These are phyloP conservation scores for Proterorhinus semilunaris DNA, from an alignment of 2,113 vertebrate genomes.

Conservation along the genomic window DNA sequence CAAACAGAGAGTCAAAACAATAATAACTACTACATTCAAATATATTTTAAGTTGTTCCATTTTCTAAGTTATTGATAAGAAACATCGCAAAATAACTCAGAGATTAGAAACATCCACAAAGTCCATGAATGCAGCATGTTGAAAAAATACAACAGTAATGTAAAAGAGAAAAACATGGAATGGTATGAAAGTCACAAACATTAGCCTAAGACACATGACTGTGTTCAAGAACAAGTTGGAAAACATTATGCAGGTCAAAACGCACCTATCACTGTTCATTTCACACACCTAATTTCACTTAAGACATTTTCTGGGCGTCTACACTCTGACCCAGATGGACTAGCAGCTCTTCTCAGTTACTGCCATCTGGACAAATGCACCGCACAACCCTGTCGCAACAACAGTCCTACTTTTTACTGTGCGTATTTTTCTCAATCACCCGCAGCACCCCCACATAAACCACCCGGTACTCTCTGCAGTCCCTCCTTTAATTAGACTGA, in stretches of 20 bases:
- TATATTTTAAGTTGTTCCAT: too few relatives aligned
- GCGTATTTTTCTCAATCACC: constrained; percentile 58
- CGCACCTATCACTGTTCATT: constrained; percentile 18
- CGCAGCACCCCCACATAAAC: constrained; percentile 6
- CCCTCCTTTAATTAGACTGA: constrained; percentile 63
- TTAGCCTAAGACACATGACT: constrained; percentile 31
- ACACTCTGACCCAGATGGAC: constrained; percentile 43
- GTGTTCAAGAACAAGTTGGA: constrained; percentile 22
- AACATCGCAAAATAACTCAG: too few relatives aligned
- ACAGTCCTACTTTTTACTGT: constrained; percentile 45
- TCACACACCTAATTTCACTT: constrained; percentile 32
- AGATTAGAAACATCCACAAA: not conserved
- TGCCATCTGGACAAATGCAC: constrained; percentile 40
- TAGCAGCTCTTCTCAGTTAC: constrained; percentile 8
- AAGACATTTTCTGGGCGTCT: constrained; percentile 28
- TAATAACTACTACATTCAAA: too few relatives aligned
- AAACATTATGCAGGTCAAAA: constrained; percentile 30
- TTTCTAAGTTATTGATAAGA: too few relatives aligned
- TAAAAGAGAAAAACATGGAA: constrained; percentile 9
- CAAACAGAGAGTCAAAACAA: too few relatives aligned
- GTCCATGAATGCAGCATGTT: not conserved
- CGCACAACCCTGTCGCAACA: constrained; percentile 31
- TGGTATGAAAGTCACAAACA: constrained; percentile 30
- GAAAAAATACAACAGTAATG: not conserved
- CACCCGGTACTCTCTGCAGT: constrained; percentile 8